Percentiles rank a stretch among this genome's conserved stretches.
Conservation (phyloP, 2,888 invertebrate species). For the Drosophila barbarae region DNA sequence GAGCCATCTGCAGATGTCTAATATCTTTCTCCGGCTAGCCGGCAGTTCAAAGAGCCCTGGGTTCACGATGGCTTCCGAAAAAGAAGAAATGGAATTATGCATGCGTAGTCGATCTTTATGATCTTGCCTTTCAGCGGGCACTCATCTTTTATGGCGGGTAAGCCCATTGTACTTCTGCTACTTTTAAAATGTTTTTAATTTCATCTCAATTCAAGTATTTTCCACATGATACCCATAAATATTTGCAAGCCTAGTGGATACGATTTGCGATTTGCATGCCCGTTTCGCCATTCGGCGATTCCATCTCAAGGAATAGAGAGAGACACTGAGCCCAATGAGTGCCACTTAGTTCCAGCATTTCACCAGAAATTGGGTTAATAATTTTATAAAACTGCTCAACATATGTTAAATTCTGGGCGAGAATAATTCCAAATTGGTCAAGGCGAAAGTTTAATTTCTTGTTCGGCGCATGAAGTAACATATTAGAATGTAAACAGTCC, state of each 20-base stretch:
- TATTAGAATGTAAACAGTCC: conserved; percentile 9
- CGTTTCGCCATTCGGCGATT: conserved; percentile 9
- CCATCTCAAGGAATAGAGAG: conserved; percentile 8
- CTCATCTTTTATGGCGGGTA: conserved; percentile 41
- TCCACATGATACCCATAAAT: conserved; percentile 47
- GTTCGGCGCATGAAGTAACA: conserved; percentile 5
- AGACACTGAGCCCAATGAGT: conserved; percentile 14
- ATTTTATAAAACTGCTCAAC: not conserved
- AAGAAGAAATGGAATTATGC: conserved; percentile 29
- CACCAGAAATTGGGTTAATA: not conserved
- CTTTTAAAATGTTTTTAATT: conserved; percentile 31
- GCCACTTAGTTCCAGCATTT: not conserved
- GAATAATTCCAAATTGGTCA: conserved; percentile 5
- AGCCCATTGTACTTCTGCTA: conserved; percentile 39
- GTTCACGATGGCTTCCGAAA: not conserved
- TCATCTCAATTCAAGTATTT: conserved; percentile 37
- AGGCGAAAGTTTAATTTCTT: conserved; percentile 3
- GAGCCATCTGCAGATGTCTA: conserved; percentile 25
- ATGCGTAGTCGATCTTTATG: conserved; percentile 45
- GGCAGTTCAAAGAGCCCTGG: conserved; percentile 53
- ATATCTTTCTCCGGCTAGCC: conserved; percentile 41
- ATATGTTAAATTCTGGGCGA: not conserved
- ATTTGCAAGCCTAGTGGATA: conserved; percentile 35
- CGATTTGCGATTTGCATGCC: conserved; percentile 38
- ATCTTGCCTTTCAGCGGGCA: conserved; percentile 55